Evolutionary conservation across 2,888 invertebrate genomes (phyloP).

Genomic region (Vesta saturnalis): DNA sequence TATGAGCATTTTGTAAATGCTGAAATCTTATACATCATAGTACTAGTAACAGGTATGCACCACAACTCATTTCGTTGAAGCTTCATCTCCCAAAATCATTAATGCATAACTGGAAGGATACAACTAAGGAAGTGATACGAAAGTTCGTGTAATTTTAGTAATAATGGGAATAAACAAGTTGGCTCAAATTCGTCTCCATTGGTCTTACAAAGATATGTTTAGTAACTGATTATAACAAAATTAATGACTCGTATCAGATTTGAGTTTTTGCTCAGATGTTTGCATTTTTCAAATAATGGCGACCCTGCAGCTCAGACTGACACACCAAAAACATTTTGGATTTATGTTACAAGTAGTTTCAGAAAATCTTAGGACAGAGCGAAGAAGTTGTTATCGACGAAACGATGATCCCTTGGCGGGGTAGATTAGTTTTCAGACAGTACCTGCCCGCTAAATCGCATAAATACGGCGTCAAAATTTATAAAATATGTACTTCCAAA

Average conservation of each 20-base stretch:
- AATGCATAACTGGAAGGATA: not conserved
- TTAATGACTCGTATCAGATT: not conserved
- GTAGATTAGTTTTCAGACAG: not conserved
- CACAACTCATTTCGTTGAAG: slow-evolving; percentile 1
- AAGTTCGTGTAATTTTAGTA: not conserved
- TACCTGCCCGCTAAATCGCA: not conserved
- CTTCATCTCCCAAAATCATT: not conserved
- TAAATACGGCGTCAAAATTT: not conserved
- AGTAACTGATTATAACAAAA: not conserved
- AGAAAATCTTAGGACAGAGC: no score
- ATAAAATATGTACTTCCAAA: not conserved
- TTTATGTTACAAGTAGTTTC: no score
- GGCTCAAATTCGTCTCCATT: not conserved
- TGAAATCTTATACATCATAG: no score
- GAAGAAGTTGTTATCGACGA: no score
- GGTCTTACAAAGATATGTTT: not conserved
- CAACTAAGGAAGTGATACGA: not conserved
- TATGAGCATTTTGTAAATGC: not conserved
- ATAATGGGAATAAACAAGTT: no score
- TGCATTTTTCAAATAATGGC: not conserved
- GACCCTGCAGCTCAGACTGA: not conserved
- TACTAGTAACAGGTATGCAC: slow-evolving; percentile 1
- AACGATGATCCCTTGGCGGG: not conserved
- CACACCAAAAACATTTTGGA: not conserved
- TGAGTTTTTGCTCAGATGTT: not conserved